These are phyloP conservation scores for Aphodius granarius DNA, from an alignment of 2,888 invertebrate species.

Conservation along the genomic window DNA sequence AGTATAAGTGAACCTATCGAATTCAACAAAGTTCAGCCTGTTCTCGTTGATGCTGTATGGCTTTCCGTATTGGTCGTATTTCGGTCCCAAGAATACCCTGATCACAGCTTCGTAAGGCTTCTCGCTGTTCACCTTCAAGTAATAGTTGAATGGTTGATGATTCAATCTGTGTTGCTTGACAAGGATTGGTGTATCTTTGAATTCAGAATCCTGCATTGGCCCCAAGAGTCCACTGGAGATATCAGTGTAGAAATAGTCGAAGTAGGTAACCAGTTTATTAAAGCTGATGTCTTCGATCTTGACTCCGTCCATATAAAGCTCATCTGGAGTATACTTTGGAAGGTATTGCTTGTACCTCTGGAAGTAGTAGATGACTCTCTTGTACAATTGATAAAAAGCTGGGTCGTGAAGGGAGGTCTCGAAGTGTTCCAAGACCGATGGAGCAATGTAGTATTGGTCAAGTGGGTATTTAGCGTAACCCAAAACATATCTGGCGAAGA, in stretches of 20 bases:
- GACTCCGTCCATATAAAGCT: slow-evolving; percentile 65
- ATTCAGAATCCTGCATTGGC: slow-evolving; percentile 49
- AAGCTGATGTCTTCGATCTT: slow-evolving; percentile 64
- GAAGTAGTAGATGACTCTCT: slow-evolving; percentile 61
- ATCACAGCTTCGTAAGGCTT: slow-evolving; percentile 63
- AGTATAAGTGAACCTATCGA: slow-evolving; percentile 63
- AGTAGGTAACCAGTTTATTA: slow-evolving; percentile 69
- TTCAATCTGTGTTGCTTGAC: slow-evolving; percentile 66
- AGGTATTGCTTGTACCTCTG: slow-evolving; percentile 63
- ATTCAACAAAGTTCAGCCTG: slow-evolving; percentile 65
- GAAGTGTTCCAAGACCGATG: slow-evolving; percentile 64
- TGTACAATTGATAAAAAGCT: slow-evolving; percentile 70
- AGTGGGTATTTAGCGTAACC: slow-evolving; percentile 47
- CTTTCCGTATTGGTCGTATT: slow-evolving; percentile 62
- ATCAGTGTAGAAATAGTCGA: slow-evolving; percentile 68
- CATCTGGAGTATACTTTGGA: slow-evolving; percentile 63
- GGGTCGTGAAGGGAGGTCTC: slow-evolving; percentile 73
- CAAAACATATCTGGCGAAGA: slow-evolving; percentile 55
- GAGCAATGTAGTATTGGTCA: slow-evolving; percentile 57
- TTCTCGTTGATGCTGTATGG: slow-evolving; percentile 61
- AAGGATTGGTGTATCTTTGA: slow-evolving; percentile 54
- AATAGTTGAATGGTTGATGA: slow-evolving; percentile 65
- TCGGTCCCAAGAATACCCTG: slow-evolving; percentile 71
- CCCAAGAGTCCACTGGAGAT: slow-evolving; percentile 63
- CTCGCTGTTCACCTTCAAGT: slow-evolving; percentile 60